Conservation (phyloP, 1,140 invertebrate species). For the Zaprionus inermis region DNA sequence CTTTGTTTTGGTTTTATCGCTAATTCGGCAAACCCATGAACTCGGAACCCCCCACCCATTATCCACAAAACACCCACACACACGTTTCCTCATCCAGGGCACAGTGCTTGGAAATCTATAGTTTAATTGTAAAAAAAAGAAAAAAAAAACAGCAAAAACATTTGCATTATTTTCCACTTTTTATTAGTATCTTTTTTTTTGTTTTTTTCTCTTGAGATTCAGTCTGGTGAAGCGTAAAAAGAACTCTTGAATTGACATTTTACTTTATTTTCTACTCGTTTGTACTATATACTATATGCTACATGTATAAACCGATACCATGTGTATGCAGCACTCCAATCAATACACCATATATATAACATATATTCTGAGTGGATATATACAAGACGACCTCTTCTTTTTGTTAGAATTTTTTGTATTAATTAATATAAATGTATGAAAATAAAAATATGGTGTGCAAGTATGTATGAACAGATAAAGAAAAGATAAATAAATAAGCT, state of each 20-base stretch:
- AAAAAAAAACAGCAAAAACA: too few relatives aligned
- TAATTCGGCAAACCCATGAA: not conserved
- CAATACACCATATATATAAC: conserved; percentile 14
- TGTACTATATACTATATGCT: conserved; percentile 49
- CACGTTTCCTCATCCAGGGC: conserved; percentile 41
- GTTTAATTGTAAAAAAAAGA: conserved; percentile 50
- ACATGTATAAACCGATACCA: conserved; percentile 24
- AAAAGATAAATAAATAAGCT: conserved; percentile 54
- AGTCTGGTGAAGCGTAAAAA: not conserved
- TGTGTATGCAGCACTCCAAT: conserved; percentile 40
- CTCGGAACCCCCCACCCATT: too few relatives aligned
- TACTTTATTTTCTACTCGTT: conserved; percentile 31
- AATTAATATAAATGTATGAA: conserved; percentile 62
- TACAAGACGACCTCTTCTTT: conserved; percentile 73
- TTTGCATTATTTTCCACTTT: conserved; percentile 8
- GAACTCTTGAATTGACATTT: not conserved
- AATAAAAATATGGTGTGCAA: conserved; percentile 50
- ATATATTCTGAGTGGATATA: conserved; percentile 45
- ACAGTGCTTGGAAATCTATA: conserved; percentile 70
- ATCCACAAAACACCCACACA: conserved; percentile 1
- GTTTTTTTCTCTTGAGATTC: conserved; percentile 15
- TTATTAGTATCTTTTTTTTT: conserved; percentile 16
- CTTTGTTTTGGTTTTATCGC: not conserved
- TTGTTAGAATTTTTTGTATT: conserved; percentile 80
- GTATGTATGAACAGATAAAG: conserved; percentile 44